Base-by-base conservation (phyloP, 2,113 vertebrate species). In the Progne subis region DNA sequence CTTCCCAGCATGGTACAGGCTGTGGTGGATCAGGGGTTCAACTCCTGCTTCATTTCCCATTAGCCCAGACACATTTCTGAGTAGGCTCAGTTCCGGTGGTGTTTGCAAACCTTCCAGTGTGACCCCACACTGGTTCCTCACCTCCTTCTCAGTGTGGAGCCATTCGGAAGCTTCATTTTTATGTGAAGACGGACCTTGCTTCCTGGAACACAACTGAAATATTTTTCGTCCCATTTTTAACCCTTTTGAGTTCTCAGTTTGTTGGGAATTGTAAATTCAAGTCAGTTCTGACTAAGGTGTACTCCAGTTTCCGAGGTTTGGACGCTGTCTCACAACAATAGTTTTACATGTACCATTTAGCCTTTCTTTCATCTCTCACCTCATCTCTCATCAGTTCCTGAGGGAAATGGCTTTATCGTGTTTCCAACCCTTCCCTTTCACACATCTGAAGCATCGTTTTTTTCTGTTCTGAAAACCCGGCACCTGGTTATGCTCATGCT, bases 401-500 rank as follows among this genome's bases (percentile, higher is more conserved):
- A 25, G 57, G 67, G 55, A 88, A 29, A 11, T 47, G 53, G 14
- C 20, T 90, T 82, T 55, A 69, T 63, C 32, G 0, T 39, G 29
- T 76, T 90, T 59, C 92, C 60, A 90, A 2, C 11, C 59, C 24
- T 83, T 82, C 68, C 3, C 76, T 74, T 82, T 70, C 55, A 57
- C 60, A 82, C 41, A 65, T 82, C 53, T 68, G 68, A 94, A 19
- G 21, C 79, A 70, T 72, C 37, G 1, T 68, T 86, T 47, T 79
- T 29, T 57, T 47, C 61, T 76, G 9, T 81, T 92, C 79, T 91
- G 86, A 63, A 88, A 79, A 46, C 23, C n/a, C 76, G 80, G 70
- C 74, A 60, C 61, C 95, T 94, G 93, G 53, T 81, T 89, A 18
- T 61, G 77, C 49, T 94, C 78, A 20, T 11, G 32, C 44, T 65